Conservation (phyloP, 2,797 vertebrate genomes). For the Manis javanica region DNA sequence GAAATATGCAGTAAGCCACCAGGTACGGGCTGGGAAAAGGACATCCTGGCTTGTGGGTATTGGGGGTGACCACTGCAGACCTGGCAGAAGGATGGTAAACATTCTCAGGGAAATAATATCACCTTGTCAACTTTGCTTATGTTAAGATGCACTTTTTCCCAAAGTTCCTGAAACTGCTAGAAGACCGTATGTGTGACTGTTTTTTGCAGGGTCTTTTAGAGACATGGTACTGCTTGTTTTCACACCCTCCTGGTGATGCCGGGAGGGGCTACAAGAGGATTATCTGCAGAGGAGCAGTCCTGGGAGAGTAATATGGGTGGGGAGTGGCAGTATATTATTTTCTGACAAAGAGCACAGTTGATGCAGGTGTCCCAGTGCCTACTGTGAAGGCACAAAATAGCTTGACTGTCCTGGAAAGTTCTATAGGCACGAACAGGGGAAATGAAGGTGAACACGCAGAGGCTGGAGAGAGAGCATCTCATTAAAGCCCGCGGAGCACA, state of each 20-base stretch:
- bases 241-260: neutral
- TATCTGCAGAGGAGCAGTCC: neutral
- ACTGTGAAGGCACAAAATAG: neutral
- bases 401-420: neutral
- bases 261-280: neutral
- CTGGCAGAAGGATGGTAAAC: neutral
- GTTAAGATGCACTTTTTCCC: neutral
- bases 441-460: neutral
- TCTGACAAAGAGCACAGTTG: constrained; percentile 15
- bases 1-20: neutral
- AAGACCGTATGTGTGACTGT: neutral
- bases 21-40: neutral
- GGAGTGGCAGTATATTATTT: neutral
- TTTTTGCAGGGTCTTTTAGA: neutral
- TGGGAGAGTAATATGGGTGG: neutral
- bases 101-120: neutral
- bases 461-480: neutral
- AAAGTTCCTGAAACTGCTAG: neutral
- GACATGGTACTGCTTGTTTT: constrained; percentile 9
- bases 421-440: neutral
- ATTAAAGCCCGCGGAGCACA: neutral
- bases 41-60: neutral
- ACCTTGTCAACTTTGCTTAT: neutral
- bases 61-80: neutral
- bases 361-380: neutral